Conservation (phyloP, 2,797 vertebrate species). For the Aeoliscus strigatus region DNA sequence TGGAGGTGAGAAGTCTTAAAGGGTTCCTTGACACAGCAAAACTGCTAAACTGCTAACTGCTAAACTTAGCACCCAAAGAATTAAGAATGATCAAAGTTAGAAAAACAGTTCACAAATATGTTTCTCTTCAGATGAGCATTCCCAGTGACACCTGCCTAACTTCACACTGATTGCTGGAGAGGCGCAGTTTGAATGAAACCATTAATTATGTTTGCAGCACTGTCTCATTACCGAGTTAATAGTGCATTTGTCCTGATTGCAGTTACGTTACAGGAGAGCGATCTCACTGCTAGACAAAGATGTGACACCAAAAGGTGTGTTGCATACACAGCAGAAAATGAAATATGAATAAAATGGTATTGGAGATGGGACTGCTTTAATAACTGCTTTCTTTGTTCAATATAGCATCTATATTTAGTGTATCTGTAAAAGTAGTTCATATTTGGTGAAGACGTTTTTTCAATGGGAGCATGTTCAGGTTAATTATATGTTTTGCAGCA, state of each 20-base stretch:
- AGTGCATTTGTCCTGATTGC: conserved; percentile 69
- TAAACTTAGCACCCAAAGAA: no score
- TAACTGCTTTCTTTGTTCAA: background rate
- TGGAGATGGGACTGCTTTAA: background rate
- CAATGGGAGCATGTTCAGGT: no score
- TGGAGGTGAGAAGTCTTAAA: no score
- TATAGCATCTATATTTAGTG: no score
- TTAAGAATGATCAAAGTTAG: no score
- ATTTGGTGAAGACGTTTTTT: no score
- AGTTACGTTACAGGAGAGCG: conserved; percentile 55
- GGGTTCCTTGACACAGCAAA: no score
- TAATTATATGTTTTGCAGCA: no score
- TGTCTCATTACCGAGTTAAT: conserved; percentile 70
- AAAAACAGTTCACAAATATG: no score
- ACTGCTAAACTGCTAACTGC: no score
- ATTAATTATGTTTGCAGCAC: conserved; percentile 70
- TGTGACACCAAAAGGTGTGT: conserved; percentile 18
- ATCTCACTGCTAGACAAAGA: conserved; percentile 50
- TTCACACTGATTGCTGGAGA: conserved; percentile 49
- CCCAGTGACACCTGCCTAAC: conserved; percentile 38
- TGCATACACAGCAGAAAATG: conserved; percentile 1
- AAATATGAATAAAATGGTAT: background rate
- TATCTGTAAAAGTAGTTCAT: no score
- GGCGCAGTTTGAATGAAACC: conserved; percentile 48
- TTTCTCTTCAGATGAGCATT: no score